Conservation (phyloP, 2,888 invertebrate species). For the Pachydiplax longipennis region DNA sequence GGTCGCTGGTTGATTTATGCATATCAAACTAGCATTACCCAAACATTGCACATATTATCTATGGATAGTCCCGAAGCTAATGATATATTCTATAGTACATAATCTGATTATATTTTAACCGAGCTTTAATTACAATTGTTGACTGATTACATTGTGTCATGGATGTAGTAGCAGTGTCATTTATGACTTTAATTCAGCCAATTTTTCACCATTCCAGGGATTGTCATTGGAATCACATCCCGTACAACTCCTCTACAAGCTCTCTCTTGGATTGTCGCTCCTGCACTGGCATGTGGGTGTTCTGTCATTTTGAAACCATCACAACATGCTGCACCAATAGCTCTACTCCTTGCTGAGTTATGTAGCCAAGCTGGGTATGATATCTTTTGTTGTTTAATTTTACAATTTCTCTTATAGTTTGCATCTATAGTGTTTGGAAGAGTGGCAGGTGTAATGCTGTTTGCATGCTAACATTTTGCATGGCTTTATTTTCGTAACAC, state of each 20-base stretch:
- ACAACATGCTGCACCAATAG: slow-evolving; percentile 58
- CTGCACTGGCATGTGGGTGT: slow-evolving; percentile 63
- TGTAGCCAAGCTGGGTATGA: slow-evolving; percentile 61
- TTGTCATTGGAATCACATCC: slow-evolving; percentile 60
- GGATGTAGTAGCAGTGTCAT: not conserved
- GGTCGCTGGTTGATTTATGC: not conserved
- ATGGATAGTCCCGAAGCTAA: not conserved
- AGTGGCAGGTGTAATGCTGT: too few relatives aligned
- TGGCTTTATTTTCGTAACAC: too few relatives aligned
- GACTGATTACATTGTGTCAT: not conserved
- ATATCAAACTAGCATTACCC: not conserved
- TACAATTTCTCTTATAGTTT: not conserved
- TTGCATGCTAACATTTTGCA: too few relatives aligned
- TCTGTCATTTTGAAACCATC: slow-evolving; percentile 62
- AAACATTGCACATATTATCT: not conserved
- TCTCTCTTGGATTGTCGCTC: slow-evolving; percentile 61
- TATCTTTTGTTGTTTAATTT: not conserved
- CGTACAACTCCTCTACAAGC: slow-evolving; percentile 61
- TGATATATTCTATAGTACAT: not conserved
- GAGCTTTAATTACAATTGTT: too few relatives aligned
- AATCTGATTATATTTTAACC: too few relatives aligned
- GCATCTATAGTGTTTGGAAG: too few relatives aligned
- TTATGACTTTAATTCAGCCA: not conserved
- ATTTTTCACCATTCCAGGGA: slow-evolving; percentile 54
- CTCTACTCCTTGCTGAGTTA: slow-evolving; percentile 61